Percentiles rank a stretch among this genome's conserved stretches.
Evolutionary conservation across 2,113 vertebrate genomes (phyloP).

Genomic region (Pachyramphus minor): DNA sequence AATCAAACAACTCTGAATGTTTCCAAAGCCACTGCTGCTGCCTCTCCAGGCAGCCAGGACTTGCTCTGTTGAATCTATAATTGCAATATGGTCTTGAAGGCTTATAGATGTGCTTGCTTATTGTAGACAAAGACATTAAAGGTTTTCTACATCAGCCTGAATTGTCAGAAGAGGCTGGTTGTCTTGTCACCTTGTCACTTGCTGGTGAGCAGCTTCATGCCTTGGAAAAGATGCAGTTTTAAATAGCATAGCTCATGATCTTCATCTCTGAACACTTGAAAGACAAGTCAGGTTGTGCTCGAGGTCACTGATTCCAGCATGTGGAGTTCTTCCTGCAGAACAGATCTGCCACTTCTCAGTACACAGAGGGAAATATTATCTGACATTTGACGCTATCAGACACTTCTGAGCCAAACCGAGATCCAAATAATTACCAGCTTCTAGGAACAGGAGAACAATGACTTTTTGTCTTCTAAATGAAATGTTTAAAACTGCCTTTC

Average conservation of each 20-base stretch:
- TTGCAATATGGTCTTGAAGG: not conserved
- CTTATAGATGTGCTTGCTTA: not conserved
- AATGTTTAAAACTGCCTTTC: constrained; percentile 4
- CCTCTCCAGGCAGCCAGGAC: not conserved
- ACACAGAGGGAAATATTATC: not conserved
- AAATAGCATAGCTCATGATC: not conserved
- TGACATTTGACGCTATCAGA: not conserved
- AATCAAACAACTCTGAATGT: fast-evolving
- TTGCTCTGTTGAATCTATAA: not conserved
- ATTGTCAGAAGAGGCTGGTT: not conserved
- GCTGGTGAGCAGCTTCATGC: not conserved
- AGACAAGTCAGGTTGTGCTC: not conserved
- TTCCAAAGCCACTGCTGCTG: fast-evolving
- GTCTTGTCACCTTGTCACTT: not conserved
- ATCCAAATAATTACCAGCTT: not conserved
- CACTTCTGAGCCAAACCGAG: not conserved
- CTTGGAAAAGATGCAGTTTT: not conserved
- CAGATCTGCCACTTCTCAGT: not conserved
- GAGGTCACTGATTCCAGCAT: not conserved
- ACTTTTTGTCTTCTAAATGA: constrained; percentile 4
- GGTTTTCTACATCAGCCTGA: not conserved
- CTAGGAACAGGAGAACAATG: constrained; percentile 22
- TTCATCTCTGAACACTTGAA: not conserved
- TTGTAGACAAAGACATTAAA: not conserved
- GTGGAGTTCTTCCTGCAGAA: constrained; percentile 26